These are phyloP conservation scores for Cheiracanthium punctorium DNA, from an alignment of 2,888 invertebrate species.

Conservation along the genomic window DNA sequence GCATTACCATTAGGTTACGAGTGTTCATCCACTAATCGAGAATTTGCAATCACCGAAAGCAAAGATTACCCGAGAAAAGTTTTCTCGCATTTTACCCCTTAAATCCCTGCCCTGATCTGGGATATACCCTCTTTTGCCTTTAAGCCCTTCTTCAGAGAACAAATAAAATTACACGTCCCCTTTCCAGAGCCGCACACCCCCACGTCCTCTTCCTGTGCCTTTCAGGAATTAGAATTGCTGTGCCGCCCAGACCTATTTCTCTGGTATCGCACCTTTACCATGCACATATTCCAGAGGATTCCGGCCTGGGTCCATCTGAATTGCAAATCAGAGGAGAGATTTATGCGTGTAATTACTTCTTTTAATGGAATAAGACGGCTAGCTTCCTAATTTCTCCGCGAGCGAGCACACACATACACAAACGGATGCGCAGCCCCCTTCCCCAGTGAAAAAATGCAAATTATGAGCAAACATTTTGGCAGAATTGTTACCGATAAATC, in stretches of 20 bases:
- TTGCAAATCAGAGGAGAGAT: constrained; percentile 65
- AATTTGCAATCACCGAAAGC: constrained; percentile 49
- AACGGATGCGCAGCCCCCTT: constrained; percentile 2
- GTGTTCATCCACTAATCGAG: constrained; percentile 43
- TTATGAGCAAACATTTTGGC: constrained; percentile 66
- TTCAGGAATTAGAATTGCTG: background rate
- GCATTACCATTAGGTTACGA: constrained; percentile 13
- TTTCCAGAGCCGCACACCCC: too few species aligned
- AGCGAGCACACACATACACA: background rate
- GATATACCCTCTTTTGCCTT: background rate
- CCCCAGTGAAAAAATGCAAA: constrained; percentile 64
- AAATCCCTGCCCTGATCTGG: constrained; percentile 44
- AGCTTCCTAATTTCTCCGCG: constrained; percentile 59
- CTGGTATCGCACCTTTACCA: constrained; percentile 9
- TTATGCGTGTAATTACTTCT: constrained; percentile 68
- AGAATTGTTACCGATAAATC: constrained; percentile 66
- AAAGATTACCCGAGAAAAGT: constrained; percentile 41
- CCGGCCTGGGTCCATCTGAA: constrained; percentile 41
- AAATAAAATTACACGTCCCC: constrained; percentile 48
- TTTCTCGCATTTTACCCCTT: background rate
- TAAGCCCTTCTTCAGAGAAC: constrained; percentile 29
- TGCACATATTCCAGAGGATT: constrained; percentile 14
- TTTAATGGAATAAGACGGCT: constrained; percentile 68
- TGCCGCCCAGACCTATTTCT: background rate
- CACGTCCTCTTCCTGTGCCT: background rate